A percentile compares a stretch with the other conserved stretches of the same genome.
phyloP scores from a whole-genome alignment of 2,113 vertebrate species.

The Origma solitaria region DNA sequence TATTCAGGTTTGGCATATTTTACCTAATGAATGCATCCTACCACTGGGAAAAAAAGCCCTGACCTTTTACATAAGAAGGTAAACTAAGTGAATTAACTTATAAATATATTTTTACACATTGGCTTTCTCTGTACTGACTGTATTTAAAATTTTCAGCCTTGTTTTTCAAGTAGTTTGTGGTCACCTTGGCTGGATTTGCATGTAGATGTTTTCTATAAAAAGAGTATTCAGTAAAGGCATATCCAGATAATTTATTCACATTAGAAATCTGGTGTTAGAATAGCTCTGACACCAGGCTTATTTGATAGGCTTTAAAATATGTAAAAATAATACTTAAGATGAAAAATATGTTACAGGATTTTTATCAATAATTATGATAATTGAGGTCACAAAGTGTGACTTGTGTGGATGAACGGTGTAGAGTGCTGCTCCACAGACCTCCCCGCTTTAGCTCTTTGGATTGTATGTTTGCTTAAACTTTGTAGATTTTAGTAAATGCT shows the following conservation, averaged over 20 bases:
- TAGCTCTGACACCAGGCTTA: background rate
- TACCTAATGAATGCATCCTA: background rate
- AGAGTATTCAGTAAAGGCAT: background rate
- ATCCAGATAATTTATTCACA: background rate
- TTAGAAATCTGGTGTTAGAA: background rate
- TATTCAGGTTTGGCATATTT: background rate
- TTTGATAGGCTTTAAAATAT: background rate
- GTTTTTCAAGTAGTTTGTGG: background rate
- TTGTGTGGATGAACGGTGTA: background rate
- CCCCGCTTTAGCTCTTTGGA: background rate
- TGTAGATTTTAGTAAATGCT: background rate
- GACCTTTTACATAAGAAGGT: background rate
- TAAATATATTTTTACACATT: background rate
- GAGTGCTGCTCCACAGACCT: background rate
- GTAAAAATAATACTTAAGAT: background rate
- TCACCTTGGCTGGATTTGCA: background rate
- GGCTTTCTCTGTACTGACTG: background rate
- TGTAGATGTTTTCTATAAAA: background rate
- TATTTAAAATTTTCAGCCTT: background rate
- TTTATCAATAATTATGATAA: background rate
- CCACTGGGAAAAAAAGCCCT: background rate
- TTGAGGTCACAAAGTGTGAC: background rate
- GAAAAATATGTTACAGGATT: background rate
- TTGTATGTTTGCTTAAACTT: background rate
- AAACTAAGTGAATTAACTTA: background rate